Conservation (phyloP, 2,113 vertebrate genomes). For the Mastomys coucha region DNA sequence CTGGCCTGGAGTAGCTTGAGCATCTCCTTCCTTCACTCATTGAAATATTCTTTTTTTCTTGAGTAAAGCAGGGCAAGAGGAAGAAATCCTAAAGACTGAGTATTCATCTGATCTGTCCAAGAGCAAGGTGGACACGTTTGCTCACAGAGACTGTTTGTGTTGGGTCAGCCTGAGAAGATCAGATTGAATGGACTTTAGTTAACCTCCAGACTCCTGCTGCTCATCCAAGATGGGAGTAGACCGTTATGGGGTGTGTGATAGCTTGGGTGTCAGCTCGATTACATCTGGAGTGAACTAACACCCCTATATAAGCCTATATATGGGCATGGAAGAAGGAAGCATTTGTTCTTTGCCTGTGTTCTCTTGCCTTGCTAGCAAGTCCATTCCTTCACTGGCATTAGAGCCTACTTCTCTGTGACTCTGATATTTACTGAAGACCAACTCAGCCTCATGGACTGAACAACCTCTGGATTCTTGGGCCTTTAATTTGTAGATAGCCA, state of each 20-base stretch:
- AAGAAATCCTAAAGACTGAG: neutral
- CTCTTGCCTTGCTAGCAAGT: neutral
- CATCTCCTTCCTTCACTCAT: neutral
- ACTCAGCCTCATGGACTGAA: neutral
- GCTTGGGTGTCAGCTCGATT: neutral
- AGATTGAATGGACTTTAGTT: neutral
- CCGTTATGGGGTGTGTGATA: neutral
- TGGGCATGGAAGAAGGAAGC: neutral
- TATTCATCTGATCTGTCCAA: neutral
- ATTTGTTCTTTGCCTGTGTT: neutral
- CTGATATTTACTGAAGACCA: neutral
- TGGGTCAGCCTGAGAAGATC: neutral
- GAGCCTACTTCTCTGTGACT: neutral
- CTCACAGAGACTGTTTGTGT: neutral
- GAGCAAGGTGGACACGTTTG: neutral
- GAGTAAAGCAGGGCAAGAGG: neutral
- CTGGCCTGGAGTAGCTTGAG: neutral
- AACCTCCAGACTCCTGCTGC: neutral
- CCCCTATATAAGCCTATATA: neutral
- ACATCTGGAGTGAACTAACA: neutral
- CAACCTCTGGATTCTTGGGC: neutral
- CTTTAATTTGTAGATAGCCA: neutral
- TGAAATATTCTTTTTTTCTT: neutral
- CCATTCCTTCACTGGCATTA: neutral
- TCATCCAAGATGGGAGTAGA: neutral